Percentiles rank a stretch among this genome's conserved stretches.
phyloP scores from a whole-genome alignment of 2,888 invertebrate species.

The Cryptophagus acutangulus region DNA sequence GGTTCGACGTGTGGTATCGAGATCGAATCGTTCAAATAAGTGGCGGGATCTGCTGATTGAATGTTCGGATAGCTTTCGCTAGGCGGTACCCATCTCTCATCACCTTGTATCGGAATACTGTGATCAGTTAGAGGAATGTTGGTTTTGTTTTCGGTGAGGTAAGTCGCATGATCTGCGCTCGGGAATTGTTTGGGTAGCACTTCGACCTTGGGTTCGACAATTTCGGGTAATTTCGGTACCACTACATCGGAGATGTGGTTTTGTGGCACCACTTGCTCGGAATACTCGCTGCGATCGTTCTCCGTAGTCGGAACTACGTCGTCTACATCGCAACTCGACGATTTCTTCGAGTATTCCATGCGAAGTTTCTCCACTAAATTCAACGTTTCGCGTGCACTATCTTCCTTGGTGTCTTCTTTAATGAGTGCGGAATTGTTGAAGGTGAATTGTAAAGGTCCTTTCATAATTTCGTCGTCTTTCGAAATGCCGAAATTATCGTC shows the following conservation, averaged over 20 bases:
- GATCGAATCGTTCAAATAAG: constrained; percentile 24
- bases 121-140: constrained; percentile 40
- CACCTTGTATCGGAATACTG: constrained; percentile 48
- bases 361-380: constrained; percentile 80
- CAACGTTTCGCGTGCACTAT: constrained; percentile 75
- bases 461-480: constrained; percentile 57
- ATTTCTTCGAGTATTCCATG: constrained; percentile 66
- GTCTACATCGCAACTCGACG: constrained; percentile 45
- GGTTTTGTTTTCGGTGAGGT: neutral
- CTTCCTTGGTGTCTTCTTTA: constrained; percentile 76
- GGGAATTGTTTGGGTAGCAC: too few relatives aligned
- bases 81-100: constrained; percentile 62
- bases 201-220: constrained; percentile 24
- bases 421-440: constrained; percentile 62
- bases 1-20: constrained; percentile 16
- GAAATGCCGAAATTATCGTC: constrained; percentile 61
- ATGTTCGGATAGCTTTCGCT: constrained; percentile 40
- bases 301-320: constrained; percentile 44
- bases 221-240: constrained; percentile 9
- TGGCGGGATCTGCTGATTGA: constrained; percentile 23
- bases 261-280: constrained; percentile 41
- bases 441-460: constrained; percentile 57
- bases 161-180: neutral
- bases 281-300: constrained; percentile 38
- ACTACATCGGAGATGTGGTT: constrained; percentile 32